phyloP scores from a whole-genome alignment of 1,140 invertebrate species.

The Macrobrachium rosenbergii region DNA sequence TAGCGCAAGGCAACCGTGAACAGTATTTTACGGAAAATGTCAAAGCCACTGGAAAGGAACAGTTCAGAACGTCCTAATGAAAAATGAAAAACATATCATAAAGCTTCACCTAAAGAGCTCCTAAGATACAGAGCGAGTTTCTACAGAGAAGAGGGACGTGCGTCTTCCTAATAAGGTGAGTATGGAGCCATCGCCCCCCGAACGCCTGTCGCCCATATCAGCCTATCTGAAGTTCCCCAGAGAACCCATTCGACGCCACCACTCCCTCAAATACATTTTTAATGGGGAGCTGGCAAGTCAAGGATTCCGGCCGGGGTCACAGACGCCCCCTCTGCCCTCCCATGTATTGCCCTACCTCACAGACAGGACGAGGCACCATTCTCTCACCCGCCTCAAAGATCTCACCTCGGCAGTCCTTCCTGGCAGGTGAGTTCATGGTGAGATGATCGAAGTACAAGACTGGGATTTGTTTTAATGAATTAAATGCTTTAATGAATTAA shows the following conservation, averaged over 20 bases:
- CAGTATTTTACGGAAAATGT: too few species aligned
- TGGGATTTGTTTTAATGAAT: too few species aligned
- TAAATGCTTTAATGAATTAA: too few species aligned
- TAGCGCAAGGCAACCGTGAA: too few species aligned
- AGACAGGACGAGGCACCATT: constrained; percentile 48
- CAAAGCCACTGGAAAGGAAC: too few species aligned
- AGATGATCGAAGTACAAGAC: too few species aligned
- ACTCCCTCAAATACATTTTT: constrained; percentile 60
- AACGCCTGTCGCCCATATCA: constrained; percentile 52
- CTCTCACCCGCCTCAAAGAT: constrained; percentile 54
- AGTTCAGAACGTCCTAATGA: too few species aligned
- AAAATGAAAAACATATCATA: too few species aligned
- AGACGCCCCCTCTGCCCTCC: constrained; percentile 9
- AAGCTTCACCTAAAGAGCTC: neutral
- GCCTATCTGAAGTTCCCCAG: constrained; percentile 51
- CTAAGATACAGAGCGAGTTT: neutral
- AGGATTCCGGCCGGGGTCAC: constrained; percentile 24
- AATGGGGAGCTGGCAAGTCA: constrained; percentile 30
- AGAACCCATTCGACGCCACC: constrained; percentile 48
- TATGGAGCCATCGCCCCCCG: constrained; percentile 41
- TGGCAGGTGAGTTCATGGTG: constrained; percentile 25
- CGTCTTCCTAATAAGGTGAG: neutral
- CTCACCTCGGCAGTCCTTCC: constrained; percentile 36
- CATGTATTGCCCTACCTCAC: constrained; percentile 7
- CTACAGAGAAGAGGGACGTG: neutral